Conservation (phyloP, 2,888 invertebrate species). For the Epirrhoe alternata region DNA sequence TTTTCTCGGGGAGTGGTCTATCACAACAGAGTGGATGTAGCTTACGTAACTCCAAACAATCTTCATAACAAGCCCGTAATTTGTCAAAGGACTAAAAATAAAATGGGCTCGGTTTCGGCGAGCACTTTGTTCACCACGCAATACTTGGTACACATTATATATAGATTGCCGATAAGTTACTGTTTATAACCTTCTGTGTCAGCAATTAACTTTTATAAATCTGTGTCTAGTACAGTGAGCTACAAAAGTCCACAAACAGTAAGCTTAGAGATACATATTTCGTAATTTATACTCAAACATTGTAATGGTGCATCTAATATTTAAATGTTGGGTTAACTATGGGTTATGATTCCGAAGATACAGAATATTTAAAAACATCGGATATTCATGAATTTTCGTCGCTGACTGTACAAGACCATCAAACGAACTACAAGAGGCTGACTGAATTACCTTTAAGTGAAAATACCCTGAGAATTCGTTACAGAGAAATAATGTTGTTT, state of each 20-base stretch:
- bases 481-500: neutral
- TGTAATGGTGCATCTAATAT: too few species aligned
- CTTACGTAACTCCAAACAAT: constrained; percentile 37
- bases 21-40: constrained; percentile 45
- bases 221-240: neutral
- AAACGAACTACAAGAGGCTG: neutral
- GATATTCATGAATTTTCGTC: too few species aligned
- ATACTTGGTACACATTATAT: neutral
- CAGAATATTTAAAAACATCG: too few species aligned
- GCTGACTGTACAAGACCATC: neutral
- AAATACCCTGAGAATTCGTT: constrained; percentile 2
- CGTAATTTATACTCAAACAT: too few species aligned
- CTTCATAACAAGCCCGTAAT: constrained; percentile 39
- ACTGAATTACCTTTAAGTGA: constrained; percentile 6
- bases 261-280: too few species aligned
- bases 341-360: too few species aligned
- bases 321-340: too few species aligned
- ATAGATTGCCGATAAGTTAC: neutral
- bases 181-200: neutral
- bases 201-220: neutral
- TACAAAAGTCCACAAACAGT: too few species aligned
- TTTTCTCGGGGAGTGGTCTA: constrained; percentile 64
- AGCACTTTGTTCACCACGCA: constrained; percentile 17
- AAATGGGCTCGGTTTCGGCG: constrained; percentile 20
- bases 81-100: constrained; percentile 36